These are phyloP conservation scores for Rhyacichthys aspro DNA, from an alignment of 2,797 vertebrate species.

Conservation along the genomic window DNA sequence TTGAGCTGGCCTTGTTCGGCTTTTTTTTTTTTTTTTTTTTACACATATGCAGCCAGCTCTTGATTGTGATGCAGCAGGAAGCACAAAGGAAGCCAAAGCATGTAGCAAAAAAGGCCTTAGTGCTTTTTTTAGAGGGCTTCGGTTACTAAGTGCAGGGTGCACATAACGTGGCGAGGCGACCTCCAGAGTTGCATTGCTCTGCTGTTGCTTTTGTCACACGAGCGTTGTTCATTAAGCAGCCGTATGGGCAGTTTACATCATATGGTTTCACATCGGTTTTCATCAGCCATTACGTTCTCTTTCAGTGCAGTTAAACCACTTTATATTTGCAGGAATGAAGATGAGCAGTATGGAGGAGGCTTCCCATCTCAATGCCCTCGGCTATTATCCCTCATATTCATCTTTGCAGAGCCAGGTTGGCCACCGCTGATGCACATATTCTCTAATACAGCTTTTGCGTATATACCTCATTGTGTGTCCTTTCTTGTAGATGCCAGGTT, in stretches of 20 bases:
- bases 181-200: slow-evolving; percentile 64
- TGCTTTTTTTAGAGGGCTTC: slow-evolving; percentile 83
- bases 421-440: not conserved
- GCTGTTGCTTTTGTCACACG: slow-evolving; percentile 44
- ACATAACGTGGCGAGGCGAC: slow-evolving; percentile 48
- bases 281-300: not conserved
- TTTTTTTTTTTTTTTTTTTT: too few relatives aligned
- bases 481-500: slow-evolving; percentile 83
- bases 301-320: slow-evolving; percentile 19
- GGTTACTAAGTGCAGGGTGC: slow-evolving; percentile 73
- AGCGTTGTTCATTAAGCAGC: slow-evolving; percentile 22
- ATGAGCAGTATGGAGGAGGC: slow-evolving; percentile 85
- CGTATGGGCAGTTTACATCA: too few relatives aligned
- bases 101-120: slow-evolving; percentile 74
- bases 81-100: slow-evolving; percentile 81
- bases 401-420: slow-evolving; percentile 89
- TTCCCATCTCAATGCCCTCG: slow-evolving; percentile 78
- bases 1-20: slow-evolving; percentile 36
- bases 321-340: slow-evolving; percentile 82
- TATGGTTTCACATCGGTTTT: not conserved
- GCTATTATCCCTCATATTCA: slow-evolving; percentile 84
- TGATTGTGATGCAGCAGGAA: slow-evolving; percentile 81
- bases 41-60: slow-evolving; percentile 55
- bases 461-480: not conserved
- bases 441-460: too few relatives aligned